Base-by-base conservation (phyloP, 1,140 invertebrate genomes). In the Nasonia longicornis region DNA sequence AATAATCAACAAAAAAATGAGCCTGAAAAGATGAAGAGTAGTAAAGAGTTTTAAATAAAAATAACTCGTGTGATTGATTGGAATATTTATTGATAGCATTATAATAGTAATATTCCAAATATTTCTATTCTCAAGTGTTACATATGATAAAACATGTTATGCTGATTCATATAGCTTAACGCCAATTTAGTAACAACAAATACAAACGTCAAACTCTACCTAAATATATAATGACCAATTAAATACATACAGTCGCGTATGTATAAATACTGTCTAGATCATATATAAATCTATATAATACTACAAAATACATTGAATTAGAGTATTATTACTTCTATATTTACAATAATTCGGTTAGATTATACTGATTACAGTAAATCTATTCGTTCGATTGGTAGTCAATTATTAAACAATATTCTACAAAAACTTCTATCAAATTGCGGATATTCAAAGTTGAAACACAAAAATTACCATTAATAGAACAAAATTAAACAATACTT, bases 221-320 rank as follows among this genome's bases (percentile, higher is more conserved):
- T 78, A 78, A 77, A 83, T 80, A 85, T 80, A 85, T 71, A 84
- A 72, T 42, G 64, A 79, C 26, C 71, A 20, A 76, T 69, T 69
- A 35, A 67, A 80, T 67, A 85, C 58, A 77, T 81, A 79, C 79
- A 83, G 84, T 84, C 82, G 83, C 79, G 83, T 78, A 77, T 80
- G 58, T 84, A 83, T 84, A 83, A 31, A 82, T 52, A 82, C 42
- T 77, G 22, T 69, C 66, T 31, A n/a, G 72, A 80, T 67, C 22
- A 80, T 78, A 83, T 71, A 42, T 66, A 82, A 71, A 71, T 78
- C 38, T 77, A 67, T 48, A 71, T 80, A 79, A 29, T 71, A 71
- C n/a, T 77, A 84, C 67, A 84, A 83, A 84, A 77, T 26, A 8
- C 74, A 74, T 74, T 80, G 42, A 26, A 75, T 69, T 67, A 80